Conservation (phyloP, 2,797 vertebrate species). For the Aphelocoma californica region DNA sequence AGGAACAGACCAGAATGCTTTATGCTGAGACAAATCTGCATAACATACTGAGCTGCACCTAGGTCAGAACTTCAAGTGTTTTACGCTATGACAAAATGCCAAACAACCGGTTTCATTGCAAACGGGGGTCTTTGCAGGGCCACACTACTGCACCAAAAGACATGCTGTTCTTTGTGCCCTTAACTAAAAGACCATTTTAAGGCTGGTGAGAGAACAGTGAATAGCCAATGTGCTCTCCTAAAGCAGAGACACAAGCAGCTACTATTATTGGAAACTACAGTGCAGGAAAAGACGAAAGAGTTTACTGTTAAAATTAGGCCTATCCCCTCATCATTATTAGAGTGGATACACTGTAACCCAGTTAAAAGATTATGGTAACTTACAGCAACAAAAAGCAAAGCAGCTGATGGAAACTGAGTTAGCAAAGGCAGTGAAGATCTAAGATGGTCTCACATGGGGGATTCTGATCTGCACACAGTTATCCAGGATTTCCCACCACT, state of each 20-base stretch:
- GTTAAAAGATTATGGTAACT: background rate
- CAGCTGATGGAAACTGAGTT: background rate
- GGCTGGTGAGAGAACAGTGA: background rate
- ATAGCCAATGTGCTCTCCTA: background rate
- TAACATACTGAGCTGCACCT: background rate
- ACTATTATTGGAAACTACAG: background rate
- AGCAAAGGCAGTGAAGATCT: background rate
- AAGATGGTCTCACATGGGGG: background rate
- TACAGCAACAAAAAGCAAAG: background rate
- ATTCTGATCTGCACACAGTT: background rate
- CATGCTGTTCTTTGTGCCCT: background rate
- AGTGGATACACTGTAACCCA: background rate
- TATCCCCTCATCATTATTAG: background rate
- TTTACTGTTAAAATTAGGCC: background rate
- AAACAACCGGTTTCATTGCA: background rate
- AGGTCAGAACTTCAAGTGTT: background rate
- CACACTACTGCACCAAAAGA: background rate
- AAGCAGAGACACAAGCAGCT: background rate
- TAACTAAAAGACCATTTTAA: background rate
- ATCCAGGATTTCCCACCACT: background rate
- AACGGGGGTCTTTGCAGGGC: background rate
- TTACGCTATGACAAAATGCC: background rate
- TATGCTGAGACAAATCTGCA: background rate
- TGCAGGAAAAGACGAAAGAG: background rate
- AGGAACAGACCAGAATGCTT: background rate